Evolutionary conservation across 1,140 invertebrate genomes (phyloP).

Genomic region (Prorops nasuta): DNA sequence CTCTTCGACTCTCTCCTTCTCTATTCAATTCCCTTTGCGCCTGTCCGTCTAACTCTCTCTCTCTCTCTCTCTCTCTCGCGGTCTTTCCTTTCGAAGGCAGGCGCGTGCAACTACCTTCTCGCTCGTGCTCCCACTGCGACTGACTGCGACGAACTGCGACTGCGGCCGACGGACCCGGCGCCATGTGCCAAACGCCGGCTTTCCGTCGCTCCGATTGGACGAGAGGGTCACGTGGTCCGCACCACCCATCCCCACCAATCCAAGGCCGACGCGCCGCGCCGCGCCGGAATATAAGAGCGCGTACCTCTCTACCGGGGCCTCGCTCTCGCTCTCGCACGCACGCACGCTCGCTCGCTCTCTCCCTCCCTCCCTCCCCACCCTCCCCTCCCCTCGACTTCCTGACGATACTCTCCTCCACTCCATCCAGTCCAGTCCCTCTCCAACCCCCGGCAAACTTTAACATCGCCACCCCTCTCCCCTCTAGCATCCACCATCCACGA

Average conservation of each 20-base stretch:
- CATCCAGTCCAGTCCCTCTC: no score
- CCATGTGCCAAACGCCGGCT: conserved; percentile 26
- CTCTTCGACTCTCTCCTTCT: conserved; percentile 5
- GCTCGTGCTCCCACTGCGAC: conserved; percentile 51
- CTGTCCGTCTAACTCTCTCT: conserved; percentile 8
- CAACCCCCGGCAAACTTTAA: no score
- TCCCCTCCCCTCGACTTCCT: no score
- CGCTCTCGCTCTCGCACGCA: no score
- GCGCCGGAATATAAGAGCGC: no score
- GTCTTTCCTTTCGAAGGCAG: conserved; percentile 36
- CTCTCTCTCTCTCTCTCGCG: conserved; percentile 18
- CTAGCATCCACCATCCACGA: no score
- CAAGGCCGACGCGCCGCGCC: conserved; percentile 2
- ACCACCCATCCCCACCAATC: background rate
- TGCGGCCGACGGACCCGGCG: conserved; percentile 30
- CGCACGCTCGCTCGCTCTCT: no score
- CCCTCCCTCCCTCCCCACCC: no score
- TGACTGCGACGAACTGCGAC: conserved; percentile 52
- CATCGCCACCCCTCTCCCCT: no score
- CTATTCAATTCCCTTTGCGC: background rate
- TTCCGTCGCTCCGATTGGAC: conserved; percentile 12
- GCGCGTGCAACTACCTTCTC: conserved; percentile 50
- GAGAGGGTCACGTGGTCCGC: background rate
- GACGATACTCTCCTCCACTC: no score
- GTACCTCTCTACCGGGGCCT: no score